A percentile compares a stretch with the other conserved stretches of the same genome.
Conservation (phyloP, 2,797 vertebrate genomes). For the Chrysocyon brachyurus region DNA sequence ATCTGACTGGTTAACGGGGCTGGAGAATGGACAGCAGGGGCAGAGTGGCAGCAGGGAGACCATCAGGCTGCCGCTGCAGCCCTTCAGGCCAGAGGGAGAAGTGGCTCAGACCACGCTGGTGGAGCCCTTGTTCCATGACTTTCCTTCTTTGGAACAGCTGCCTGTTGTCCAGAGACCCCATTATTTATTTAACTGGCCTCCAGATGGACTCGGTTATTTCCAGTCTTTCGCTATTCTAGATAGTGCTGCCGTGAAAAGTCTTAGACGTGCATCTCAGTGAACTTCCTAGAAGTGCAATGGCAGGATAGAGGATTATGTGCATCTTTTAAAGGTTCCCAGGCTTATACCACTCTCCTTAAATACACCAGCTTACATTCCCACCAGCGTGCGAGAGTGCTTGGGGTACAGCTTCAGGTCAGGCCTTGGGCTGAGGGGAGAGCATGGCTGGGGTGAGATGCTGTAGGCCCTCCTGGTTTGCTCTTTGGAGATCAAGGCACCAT, state of each 20-base stretch:
- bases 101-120: neutral
- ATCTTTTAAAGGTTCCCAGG: neutral
- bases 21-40: neutral
- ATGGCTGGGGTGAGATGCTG: neutral
- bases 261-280: neutral
- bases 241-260: neutral
- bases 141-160: neutral
- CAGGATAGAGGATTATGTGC: neutral
- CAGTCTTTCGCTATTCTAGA: neutral
- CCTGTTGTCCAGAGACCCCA: neutral
- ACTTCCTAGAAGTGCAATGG: conserved; percentile 18
- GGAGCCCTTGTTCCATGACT: neutral
- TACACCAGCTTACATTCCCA: neutral
- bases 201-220: neutral
- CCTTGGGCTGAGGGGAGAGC: neutral
- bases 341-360: too few species aligned
- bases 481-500: neutral
- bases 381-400: neutral
- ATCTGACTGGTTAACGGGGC: neutral
- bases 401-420: neutral
- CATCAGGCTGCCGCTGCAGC: neutral
- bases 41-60: neutral
- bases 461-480: neutral
- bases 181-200: neutral
- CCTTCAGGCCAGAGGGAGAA: neutral